Conservation (phyloP, 1,140 invertebrate genomes). For the Drosophila pectinifera region DNA sequence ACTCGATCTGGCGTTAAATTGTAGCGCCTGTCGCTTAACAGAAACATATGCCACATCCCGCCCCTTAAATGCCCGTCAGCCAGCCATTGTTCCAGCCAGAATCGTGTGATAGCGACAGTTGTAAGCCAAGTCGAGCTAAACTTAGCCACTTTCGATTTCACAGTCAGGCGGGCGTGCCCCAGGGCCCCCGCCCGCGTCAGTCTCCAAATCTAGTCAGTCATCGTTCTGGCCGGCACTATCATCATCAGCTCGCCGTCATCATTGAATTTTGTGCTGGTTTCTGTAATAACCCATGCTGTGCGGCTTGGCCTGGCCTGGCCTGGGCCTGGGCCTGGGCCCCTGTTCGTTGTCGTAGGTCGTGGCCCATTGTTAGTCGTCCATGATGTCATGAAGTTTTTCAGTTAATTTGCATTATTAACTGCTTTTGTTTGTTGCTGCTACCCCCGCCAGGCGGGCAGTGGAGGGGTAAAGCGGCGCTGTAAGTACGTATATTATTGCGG, state of each 20-base stretch:
- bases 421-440: conserved; percentile 26
- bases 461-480: conserved; percentile 25
- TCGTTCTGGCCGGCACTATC: conserved; percentile 24
- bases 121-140: conserved; percentile 37
- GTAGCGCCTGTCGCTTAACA: conserved; percentile 61
- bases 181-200: conserved; percentile 9
- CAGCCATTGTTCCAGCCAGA: conserved; percentile 59
- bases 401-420: conserved; percentile 74
- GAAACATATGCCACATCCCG: conserved; percentile 53
- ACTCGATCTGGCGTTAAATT: conserved; percentile 69
- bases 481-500: conserved; percentile 25
- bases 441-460: conserved; percentile 9
- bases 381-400: conserved; percentile 73
- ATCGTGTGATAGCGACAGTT: conserved; percentile 32
- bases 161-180: conserved; percentile 36
- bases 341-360: conserved; percentile 72
- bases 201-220: conserved; percentile 27
- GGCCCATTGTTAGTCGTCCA: conserved; percentile 44
- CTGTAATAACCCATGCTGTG: conserved; percentile 36
- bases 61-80: conserved; percentile 58
- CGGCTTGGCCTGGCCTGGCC: background rate
- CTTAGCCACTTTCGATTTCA: conserved; percentile 70
- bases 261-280: conserved; percentile 41
- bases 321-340: no score
- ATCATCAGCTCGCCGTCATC: conserved; percentile 37